phyloP scores from a whole-genome alignment of 2,113 vertebrate species.

The Vombatus ursinus region DNA sequence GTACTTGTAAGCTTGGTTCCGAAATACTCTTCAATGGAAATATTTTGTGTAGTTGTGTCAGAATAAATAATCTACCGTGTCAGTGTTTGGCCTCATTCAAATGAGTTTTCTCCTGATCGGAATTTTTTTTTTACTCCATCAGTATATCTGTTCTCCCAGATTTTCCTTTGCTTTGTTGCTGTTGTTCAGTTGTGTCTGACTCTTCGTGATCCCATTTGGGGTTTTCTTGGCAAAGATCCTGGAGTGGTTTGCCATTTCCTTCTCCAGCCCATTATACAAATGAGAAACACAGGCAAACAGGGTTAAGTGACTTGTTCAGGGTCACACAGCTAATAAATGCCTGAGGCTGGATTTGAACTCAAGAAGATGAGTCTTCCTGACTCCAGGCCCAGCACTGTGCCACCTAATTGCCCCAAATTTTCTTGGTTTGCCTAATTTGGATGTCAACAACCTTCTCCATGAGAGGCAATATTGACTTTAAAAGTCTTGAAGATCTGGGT shows the following conservation, averaged over 20 bases:
- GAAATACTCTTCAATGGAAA: slow-evolving; percentile 29
- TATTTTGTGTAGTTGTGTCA: neutral
- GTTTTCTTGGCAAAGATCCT: neutral
- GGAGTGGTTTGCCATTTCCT: neutral
- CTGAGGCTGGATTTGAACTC: neutral
- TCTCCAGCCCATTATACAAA: neutral
- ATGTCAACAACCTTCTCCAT: neutral
- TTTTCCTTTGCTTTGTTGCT: neutral
- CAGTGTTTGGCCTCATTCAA: neutral
- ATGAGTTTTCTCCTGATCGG: slow-evolving; percentile 18
- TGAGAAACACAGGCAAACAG: neutral
- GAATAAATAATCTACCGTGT: slow-evolving; percentile 24
- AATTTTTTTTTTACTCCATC: neutral
- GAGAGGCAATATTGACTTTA: neutral
- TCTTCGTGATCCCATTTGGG: neutral
- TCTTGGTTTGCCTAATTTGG: neutral
- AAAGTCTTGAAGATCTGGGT: neutral
- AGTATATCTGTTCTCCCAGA: neutral
- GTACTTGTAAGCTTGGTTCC: neutral
- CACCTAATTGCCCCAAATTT: neutral
- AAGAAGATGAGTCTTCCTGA: neutral
- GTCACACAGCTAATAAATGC: neutral
- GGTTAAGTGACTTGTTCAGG: neutral
- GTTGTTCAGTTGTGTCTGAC: neutral
- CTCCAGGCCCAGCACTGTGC: neutral